phyloP scores from a whole-genome alignment of 2,113 vertebrate genomes.

The Aramus guarauna region DNA sequence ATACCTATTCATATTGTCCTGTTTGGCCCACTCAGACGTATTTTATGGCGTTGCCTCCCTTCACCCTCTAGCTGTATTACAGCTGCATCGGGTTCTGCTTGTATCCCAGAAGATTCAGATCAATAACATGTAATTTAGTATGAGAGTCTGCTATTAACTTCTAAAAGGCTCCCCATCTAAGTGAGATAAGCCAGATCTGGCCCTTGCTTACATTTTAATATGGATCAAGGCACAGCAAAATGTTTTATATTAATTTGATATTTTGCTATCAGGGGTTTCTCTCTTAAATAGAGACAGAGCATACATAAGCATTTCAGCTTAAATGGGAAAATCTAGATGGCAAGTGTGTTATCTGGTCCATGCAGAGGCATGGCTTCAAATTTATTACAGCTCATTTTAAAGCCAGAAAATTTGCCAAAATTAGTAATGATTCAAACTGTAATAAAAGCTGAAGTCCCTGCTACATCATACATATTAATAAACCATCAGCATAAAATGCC shows the following conservation, averaged over 20 bases:
- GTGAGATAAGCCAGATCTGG: background rate
- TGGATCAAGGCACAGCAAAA: background rate
- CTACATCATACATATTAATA: conserved; percentile 3
- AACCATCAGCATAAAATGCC: background rate
- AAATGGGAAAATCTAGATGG: background rate
- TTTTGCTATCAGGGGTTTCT: background rate
- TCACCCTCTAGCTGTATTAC: background rate
- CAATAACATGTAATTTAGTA: background rate
- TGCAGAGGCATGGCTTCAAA: background rate
- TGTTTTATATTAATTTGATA: background rate
- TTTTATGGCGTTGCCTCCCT: background rate
- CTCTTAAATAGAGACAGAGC: background rate
- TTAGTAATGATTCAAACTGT: background rate
- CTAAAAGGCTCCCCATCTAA: background rate
- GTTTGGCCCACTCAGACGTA: background rate
- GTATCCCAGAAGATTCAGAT: background rate
- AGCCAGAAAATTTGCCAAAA: conserved; percentile 19
- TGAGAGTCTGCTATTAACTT: background rate
- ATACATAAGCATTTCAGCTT: background rate
- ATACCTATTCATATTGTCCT: background rate
- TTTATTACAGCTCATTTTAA: background rate
- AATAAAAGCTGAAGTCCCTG: background rate
- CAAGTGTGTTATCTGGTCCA: background rate
- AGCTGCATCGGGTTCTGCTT: background rate
- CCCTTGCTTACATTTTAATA: background rate